These are phyloP conservation scores for Plebejus melissa DNA, from an alignment of 2,888 invertebrate species.

Conservation along the genomic window DNA sequence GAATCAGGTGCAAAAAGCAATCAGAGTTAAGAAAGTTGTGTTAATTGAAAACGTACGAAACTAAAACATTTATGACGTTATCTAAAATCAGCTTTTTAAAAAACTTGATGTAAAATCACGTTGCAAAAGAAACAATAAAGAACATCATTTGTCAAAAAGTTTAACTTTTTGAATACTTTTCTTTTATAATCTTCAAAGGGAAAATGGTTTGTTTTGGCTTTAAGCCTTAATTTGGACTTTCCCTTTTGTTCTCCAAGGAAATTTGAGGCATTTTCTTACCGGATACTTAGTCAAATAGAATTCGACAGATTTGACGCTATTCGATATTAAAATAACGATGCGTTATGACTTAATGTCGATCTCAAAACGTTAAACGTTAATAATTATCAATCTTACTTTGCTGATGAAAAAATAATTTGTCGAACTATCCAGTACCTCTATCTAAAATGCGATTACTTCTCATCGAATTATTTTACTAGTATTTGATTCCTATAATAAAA, in stretches of 20 bases:
- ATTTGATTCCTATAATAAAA: no score
- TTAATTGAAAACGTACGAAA: not conserved
- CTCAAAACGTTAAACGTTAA: no score
- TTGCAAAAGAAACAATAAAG: not conserved
- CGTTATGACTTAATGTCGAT: no score
- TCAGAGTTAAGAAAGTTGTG: not conserved
- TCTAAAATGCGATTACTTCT: no score
- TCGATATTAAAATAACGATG: no score
- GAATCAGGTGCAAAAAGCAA: not conserved
- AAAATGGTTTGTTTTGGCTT: not conserved
- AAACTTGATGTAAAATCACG: not conserved
- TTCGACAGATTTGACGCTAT: no score
- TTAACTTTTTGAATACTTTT: not conserved
- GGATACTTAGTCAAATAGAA: no score
- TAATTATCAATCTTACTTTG: no score
- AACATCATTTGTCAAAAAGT: slow-evolving; percentile 1
- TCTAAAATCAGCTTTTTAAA: not conserved
- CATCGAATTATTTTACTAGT: no score
- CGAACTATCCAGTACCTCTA: no score
- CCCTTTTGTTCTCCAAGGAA: not conserved
- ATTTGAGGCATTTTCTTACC: not conserved
- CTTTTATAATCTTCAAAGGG: not conserved
- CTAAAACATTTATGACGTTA: not conserved
- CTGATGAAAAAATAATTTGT: no score
- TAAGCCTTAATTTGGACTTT: not conserved